Evolutionary conservation across 2,797 vertebrate species (phyloP).

Genomic region (Crypturellus tataupa): DNA sequence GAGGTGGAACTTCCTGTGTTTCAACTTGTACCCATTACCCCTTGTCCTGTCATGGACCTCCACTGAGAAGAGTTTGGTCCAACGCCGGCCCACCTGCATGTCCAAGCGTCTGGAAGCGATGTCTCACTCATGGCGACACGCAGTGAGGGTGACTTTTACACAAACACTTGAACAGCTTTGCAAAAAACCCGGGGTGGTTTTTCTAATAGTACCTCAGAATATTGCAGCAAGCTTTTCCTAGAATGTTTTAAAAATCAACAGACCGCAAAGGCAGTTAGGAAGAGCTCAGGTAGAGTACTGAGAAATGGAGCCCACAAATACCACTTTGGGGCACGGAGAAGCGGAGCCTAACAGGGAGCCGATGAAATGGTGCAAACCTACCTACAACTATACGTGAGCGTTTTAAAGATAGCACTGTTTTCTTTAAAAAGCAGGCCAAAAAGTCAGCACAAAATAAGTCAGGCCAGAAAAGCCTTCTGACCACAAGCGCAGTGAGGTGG

Average conservation of each 20-base stretch:
- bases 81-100: too few species aligned
- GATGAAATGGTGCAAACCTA: not conserved
- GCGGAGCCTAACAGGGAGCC: not conserved
- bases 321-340: not conserved
- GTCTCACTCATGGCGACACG: too few species aligned
- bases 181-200: too few species aligned
- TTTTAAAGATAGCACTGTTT: not conserved
- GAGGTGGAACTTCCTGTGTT: too few species aligned
- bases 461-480: not conserved
- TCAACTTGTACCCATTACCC: too few species aligned
- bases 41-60: too few species aligned
- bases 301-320: not conserved
- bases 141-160: too few species aligned
- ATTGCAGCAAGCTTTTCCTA: not conserved
- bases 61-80: too few species aligned
- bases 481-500: fast-evolving
- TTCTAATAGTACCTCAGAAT: not conserved
- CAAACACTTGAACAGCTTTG: too few species aligned
- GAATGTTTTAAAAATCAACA: not conserved
- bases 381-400: not conserved
- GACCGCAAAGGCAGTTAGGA: not conserved
- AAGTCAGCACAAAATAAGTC: fast-evolving
- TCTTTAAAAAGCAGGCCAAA: not conserved
- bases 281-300: not conserved
- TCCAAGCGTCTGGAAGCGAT: too few species aligned